Base-by-base conservation (phyloP, 2,888 invertebrate genomes). In the Pterostichus niger region DNA sequence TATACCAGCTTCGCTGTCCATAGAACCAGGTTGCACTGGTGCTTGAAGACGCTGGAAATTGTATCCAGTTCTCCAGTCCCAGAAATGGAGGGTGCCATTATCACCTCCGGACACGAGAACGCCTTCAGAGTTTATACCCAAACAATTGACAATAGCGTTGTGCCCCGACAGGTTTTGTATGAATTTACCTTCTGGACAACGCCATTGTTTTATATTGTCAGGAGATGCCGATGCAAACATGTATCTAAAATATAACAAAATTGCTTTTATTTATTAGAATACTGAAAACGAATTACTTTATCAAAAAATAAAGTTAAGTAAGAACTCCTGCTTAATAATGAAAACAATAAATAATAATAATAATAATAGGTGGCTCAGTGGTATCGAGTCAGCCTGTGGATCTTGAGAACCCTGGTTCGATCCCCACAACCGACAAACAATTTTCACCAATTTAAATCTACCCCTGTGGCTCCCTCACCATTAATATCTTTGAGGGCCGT, bases 21-120 rank as follows among this genome's bases (percentile, higher is more conserved):
- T 99, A 0, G 99, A 99, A 11, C 99, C 99, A 0, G 99, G 99
- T 89, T 99, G 99, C 0, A 98, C 98, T 1, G 97, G 96, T 4
- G 98, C 95, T 93, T 96, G 96, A 84, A 96, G 91, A 83, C 97
- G 92, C 90, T 99, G 99, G 91, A 99, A 99, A 91, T 99, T 99
- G 88, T 99, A 99, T 0, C 99, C 99, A 0, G 99, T 99, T 87
- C 97, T 93, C 99, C 99, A 99, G 89, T 99, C 99, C 99, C 99
- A 99, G 87, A 97, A 96, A 89, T 96, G 95, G 92, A 99, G 93
- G 0, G 98, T 97, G 0, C 99, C 99, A 89, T 99, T 99, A 89
- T 99, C 99, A 24, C 98, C 99, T 3, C 99, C 99, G 5, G 99
- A 99, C 1, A 99, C 98, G 3, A 99, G 91, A 10, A 99, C 99